A percentile compares a stretch with the other conserved stretches of the same genome.
Conservation (phyloP, 2,113 vertebrate genomes). For the Astur gentilis region DNA sequence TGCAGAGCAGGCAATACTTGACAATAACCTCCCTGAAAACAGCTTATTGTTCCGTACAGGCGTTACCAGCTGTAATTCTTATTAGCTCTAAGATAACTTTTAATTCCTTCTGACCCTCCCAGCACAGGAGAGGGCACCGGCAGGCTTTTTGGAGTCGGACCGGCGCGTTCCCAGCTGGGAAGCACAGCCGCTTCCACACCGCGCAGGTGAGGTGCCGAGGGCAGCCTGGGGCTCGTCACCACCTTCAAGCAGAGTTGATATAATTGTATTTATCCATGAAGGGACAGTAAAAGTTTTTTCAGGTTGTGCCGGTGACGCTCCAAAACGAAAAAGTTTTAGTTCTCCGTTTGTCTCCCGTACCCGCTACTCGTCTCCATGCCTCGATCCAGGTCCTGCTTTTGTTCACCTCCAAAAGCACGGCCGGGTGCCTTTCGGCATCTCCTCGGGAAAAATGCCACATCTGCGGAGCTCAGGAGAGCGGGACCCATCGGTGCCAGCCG, state of each 20-base stretch:
- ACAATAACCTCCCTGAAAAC: background rate
- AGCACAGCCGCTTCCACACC: background rate
- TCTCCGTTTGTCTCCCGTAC: background rate
- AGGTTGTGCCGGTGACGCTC: background rate
- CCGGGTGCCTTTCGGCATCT: background rate
- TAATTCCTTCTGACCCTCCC: background rate
- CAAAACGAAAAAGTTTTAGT: background rate
- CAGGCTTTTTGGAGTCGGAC: background rate
- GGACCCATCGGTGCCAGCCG: rapidly evolving
- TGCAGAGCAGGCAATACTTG: background rate
- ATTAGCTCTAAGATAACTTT: background rate
- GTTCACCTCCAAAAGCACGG: background rate
- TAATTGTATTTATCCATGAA: background rate
- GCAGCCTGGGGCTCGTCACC: background rate
- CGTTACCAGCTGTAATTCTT: background rate
- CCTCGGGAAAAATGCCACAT: background rate
- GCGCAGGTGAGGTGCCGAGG: background rate
- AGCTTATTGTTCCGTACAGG: background rate
- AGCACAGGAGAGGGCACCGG: background rate
- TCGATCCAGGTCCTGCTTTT: background rate
- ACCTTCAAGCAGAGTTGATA: background rate
- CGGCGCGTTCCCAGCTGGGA: background rate
- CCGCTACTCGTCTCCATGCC: background rate
- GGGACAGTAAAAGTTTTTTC: background rate
- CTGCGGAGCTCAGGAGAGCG: background rate